Percentiles rank a stretch among this genome's conserved stretches.
Evolutionary conservation across 2,888 invertebrate genomes (phyloP).

Genomic region (Resseliella maxima): DNA sequence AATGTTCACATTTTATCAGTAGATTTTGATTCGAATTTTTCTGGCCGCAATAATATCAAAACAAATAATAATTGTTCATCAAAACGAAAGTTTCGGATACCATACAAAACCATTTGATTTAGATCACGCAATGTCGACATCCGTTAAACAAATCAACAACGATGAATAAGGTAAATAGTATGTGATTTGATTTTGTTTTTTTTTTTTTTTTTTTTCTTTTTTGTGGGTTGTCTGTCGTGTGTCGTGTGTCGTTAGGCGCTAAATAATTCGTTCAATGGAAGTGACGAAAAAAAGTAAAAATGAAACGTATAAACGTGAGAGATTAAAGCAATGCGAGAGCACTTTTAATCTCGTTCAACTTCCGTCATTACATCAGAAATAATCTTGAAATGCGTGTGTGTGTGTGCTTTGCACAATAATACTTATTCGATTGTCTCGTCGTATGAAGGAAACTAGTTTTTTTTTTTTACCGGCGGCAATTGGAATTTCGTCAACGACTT

Average conservation of each 20-base stretch:
- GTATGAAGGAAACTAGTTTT: too few species aligned
- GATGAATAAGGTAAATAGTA: neutral
- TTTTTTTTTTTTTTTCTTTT: too few species aligned
- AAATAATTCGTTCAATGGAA: too few species aligned
- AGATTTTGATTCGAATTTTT: too few species aligned
- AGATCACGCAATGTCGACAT: too few species aligned
- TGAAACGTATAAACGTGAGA: neutral
- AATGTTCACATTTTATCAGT: too few species aligned
- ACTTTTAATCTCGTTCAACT: slow-evolving; percentile 17
- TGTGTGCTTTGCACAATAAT: neutral
- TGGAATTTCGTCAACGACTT: neutral
- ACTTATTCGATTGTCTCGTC: neutral
- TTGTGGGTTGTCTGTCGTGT: too few species aligned
- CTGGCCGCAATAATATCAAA: too few species aligned
- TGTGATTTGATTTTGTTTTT: neutral
- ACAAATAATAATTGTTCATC: too few species aligned
- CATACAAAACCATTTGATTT: too few species aligned
- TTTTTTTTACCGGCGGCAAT: neutral
- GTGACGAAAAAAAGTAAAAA: neutral
- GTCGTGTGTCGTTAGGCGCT: too few species aligned
- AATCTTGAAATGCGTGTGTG: neutral
- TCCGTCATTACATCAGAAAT: slow-evolving; percentile 1
- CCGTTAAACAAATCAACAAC: neutral
- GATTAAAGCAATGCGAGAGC: neutral
- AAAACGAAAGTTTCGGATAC: too few species aligned